Base-by-base conservation (phyloP, 2,797 vertebrate species). In the Capromys pilorides region DNA sequence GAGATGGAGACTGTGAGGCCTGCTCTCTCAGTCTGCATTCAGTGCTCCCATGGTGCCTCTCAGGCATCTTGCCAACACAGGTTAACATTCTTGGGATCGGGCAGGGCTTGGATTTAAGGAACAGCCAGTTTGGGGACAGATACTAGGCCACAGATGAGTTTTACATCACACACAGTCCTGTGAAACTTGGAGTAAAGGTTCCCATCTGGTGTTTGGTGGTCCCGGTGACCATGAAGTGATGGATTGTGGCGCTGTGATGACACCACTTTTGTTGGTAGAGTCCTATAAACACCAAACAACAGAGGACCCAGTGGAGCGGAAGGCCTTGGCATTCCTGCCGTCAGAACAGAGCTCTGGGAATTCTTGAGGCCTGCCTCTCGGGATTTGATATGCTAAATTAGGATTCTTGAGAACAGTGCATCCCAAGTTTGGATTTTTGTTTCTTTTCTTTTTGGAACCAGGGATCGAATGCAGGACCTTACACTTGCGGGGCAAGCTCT, bases 291-390 rank as follows among this genome's bases (percentile, higher is more conserved):
- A 57, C 22, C 24, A 85, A 28, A 26, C 0, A 51, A 6, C 19
- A 4, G 57, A 66, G 51, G 22, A 49, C 2, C 1, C 2, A 0
- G 6, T 41, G 0, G 10, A 78, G 62, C 1, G 0, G 59, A 41
- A 71, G 83, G 2, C 33, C 33, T 21, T 24, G 4, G 41, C 7
- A 0, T 61, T 57, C 57, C 71, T 41, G 4, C 16, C 16, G 4
- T 16, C n/a, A 6, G 8, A n/a, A 12, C 11, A 14, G 51, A 39
- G 80, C 91, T 5, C 4, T 59, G 83, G 73, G 69, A 41, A 6
- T 28, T 14, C 73, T 5, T 16, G 28, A 33, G 6, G 33, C 69
- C 59, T 66, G 36, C n/a, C 85, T 79, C 88, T 16, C 0, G 18
- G 90, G 84, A 93, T 33, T 22, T 36, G 51, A n/a, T 67, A 19